phyloP scores from a whole-genome alignment of 2,888 invertebrate species.

The Ptilodon capucinus region DNA sequence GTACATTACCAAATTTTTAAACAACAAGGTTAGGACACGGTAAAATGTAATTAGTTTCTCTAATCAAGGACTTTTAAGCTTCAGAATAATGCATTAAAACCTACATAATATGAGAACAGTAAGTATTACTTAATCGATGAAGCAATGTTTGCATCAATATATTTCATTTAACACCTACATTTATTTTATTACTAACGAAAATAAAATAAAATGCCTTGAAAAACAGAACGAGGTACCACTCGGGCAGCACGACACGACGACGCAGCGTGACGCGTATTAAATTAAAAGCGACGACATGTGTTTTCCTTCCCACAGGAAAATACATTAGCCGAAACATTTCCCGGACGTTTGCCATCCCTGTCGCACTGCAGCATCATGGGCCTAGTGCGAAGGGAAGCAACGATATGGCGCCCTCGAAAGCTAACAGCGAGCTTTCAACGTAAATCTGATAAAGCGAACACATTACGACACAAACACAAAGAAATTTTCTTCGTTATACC shows the following conservation, averaged over 20 bases:
- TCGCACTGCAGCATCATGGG: conserved; percentile 33
- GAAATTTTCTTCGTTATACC: conserved; percentile 71
- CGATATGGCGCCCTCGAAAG: conserved; percentile 68
- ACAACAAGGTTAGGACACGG: too few species aligned
- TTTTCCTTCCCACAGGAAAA: conserved; percentile 82
- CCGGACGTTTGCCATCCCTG: conserved; percentile 51
- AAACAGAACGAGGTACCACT: conserved; percentile 29
- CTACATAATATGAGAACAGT: too few species aligned
- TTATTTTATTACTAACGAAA: conserved; percentile 18
- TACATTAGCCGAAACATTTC: conserved; percentile 79
- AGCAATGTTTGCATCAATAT: background rate
- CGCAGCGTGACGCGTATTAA: conserved; percentile 81
- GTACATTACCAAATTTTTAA: too few species aligned
- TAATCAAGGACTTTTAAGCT: too few species aligned
- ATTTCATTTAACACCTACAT: conserved; percentile 14
- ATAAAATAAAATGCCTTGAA: conserved; percentile 26
- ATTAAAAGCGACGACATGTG: conserved; percentile 82
- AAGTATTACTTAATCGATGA: background rate
- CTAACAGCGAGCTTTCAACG: conserved; percentile 80
- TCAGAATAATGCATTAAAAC: too few species aligned
- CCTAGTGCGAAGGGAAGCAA: conserved; percentile 44
- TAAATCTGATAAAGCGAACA: conserved; percentile 80
- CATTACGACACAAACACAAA: conserved; percentile 77
- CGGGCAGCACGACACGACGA: conserved; percentile 55
- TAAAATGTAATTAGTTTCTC: too few species aligned